Evolutionary conservation across 2,888 invertebrate species (phyloP).

Genomic region (Diarsia brunnea): DNA sequence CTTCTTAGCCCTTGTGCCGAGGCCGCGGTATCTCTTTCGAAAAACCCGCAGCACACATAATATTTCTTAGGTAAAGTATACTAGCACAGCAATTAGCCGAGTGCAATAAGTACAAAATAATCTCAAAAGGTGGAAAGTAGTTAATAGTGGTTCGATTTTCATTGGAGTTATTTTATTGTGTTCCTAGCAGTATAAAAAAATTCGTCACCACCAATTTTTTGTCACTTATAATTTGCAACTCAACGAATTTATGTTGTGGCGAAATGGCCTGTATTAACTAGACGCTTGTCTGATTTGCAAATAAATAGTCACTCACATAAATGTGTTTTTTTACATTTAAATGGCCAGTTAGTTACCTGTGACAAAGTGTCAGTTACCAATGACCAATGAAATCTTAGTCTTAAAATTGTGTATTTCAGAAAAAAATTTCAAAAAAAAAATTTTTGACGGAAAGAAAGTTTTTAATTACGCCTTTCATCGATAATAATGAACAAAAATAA

Average conservation of each 20-base stretch:
- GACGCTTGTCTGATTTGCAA: background rate
- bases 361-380: background rate
- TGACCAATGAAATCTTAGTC: background rate
- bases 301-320: too few relatives aligned
- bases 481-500: too few relatives aligned
- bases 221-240: background rate
- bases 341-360: background rate
- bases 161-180: background rate
- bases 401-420: background rate
- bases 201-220: background rate
- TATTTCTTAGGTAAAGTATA: background rate
- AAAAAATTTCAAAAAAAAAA: background rate
- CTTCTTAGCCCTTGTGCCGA: too few relatives aligned
- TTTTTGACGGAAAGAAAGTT: too few relatives aligned
- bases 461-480: too few relatives aligned
- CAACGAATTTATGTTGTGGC: background rate
- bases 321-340: too few relatives aligned
- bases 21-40: too few relatives aligned
- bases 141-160: background rate
- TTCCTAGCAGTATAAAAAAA: background rate
- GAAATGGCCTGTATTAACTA: background rate
- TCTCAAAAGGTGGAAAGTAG: background rate
- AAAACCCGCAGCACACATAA: background rate
- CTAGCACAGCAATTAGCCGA: background rate
- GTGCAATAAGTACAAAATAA: background rate